A percentile compares a stretch with the other conserved stretches of the same genome.
Evolutionary conservation across 2,113 vertebrate genomes (phyloP).

Genomic region (Muntiacus muntjak): DNA sequence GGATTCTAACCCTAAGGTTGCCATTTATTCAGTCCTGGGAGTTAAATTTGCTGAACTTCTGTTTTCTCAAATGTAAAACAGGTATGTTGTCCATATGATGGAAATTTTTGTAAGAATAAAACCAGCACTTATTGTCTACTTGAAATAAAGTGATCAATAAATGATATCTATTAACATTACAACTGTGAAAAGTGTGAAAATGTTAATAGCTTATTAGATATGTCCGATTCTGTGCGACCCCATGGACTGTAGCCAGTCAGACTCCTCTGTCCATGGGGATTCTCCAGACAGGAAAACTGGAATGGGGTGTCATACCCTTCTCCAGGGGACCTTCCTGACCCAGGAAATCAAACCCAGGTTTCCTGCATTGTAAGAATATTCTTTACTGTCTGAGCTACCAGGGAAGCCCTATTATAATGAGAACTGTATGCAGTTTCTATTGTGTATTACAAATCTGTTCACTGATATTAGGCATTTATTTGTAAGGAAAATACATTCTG

Average conservation of each 20-base stretch:
- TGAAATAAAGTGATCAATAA: slow-evolving; percentile 1
- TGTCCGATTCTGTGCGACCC: background rate
- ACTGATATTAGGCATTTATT: background rate
- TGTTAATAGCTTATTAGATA: background rate
- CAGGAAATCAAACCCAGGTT: background rate
- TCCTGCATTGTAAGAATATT: background rate
- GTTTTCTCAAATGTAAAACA: background rate
- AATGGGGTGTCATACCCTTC: background rate
- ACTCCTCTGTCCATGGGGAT: background rate
- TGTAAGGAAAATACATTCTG: background rate
- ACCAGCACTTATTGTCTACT: background rate
- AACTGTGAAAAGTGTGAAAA: background rate
- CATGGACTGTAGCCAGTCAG: background rate
- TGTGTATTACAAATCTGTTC: background rate
- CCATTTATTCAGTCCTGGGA: background rate
- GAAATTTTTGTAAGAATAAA: background rate
- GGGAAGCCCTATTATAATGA: background rate
- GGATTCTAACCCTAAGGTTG: background rate
- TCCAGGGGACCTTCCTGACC: background rate
- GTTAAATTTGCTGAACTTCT: background rate
- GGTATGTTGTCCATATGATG: background rate
- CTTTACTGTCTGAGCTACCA: background rate
- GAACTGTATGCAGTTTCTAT: background rate
- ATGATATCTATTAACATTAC: background rate
- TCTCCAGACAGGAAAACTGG: background rate